Percentiles rank a stretch among this genome's conserved stretches.
These are phyloP conservation scores for Eulemur macaco DNA, from an alignment of 2,113 vertebrate species.

Conservation along the genomic window DNA sequence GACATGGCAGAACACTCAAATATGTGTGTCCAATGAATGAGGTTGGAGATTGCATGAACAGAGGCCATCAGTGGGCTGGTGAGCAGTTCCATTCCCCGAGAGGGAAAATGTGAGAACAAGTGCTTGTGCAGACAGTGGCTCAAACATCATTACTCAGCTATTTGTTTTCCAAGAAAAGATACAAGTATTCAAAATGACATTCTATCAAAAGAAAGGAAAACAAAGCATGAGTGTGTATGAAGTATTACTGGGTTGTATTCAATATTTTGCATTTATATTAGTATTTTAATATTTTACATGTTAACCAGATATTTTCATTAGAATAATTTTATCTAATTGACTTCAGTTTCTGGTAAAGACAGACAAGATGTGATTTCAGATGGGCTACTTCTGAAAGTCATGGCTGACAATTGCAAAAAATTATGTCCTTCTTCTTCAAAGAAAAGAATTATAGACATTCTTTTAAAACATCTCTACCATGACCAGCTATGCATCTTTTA, in stretches of 20 bases:
- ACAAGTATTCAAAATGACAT: background rate
- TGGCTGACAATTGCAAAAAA: background rate
- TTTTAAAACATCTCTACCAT: constrained; percentile 20
- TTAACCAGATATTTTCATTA: background rate
- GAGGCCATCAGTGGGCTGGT: background rate
- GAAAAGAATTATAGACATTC: background rate
- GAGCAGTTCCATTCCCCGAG: background rate
- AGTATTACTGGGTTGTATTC: background rate
- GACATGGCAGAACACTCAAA: background rate
- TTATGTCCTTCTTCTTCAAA: background rate
- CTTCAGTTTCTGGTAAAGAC: constrained; percentile 12
- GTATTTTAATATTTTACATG: constrained; percentile 20
- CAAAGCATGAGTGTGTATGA: background rate
- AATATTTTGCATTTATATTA: background rate
- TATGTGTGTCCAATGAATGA: background rate
- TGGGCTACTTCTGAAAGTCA: background rate
- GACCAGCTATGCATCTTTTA: constrained; percentile 45
- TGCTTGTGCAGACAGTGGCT: background rate
- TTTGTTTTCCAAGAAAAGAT: constrained; percentile 26
- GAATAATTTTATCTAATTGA: constrained; percentile 25
- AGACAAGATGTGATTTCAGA: background rate
- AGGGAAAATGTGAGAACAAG: background rate
- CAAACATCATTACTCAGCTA: background rate
- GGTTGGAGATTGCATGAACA: background rate
- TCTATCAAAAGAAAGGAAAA: constrained; percentile 2